These are phyloP conservation scores for Sinonovacula constricta DNA, from an alignment of 1,140 invertebrate species.

Conservation along the genomic window DNA sequence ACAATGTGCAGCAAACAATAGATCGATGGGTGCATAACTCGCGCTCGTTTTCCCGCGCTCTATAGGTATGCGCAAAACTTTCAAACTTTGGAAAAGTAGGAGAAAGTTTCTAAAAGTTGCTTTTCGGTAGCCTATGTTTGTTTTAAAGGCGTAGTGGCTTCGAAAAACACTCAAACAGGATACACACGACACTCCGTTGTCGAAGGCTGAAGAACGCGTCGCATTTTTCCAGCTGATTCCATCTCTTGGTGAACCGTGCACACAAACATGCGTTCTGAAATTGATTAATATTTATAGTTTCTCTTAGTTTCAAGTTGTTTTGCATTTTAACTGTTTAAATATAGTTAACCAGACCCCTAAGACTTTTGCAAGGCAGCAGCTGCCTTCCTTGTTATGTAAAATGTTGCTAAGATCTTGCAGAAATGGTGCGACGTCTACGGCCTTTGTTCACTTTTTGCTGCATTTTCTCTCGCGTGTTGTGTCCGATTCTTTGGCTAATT, in stretches of 20 bases:
- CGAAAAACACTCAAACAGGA: slow-evolving; percentile 1
- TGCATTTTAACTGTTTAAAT: slow-evolving; percentile 50
- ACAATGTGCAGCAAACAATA: slow-evolving; percentile 50
- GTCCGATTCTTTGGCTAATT: slow-evolving; percentile 52
- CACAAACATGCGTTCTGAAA: not conserved
- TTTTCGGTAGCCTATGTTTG: slow-evolving; percentile 21
- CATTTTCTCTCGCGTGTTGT: slow-evolving; percentile 43
- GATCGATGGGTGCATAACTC: slow-evolving; percentile 44
- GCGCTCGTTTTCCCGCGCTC: slow-evolving; percentile 39
- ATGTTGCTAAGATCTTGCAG: slow-evolving; percentile 37
- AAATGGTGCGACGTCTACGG: slow-evolving; percentile 40
- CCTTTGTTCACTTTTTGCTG: slow-evolving; percentile 53
- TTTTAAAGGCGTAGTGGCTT: slow-evolving; percentile 5
- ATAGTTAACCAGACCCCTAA: slow-evolving; percentile 27
- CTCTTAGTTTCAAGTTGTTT: slow-evolving; percentile 53
- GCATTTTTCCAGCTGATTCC: slow-evolving; percentile 26
- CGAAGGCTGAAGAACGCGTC: slow-evolving; percentile 1
- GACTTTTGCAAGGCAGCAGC: slow-evolving; percentile 26
- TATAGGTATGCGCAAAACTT: slow-evolving; percentile 51
- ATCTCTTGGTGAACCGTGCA: not conserved
- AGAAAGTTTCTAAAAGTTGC: slow-evolving; percentile 16
- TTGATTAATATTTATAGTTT: slow-evolving; percentile 56
- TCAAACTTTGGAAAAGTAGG: slow-evolving; percentile 26
- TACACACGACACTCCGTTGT: not conserved
- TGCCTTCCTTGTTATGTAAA: slow-evolving; percentile 52